These are phyloP conservation scores for Paralvinella palmiformis DNA, from an alignment of 1,140 invertebrate species.

Conservation along the genomic window DNA sequence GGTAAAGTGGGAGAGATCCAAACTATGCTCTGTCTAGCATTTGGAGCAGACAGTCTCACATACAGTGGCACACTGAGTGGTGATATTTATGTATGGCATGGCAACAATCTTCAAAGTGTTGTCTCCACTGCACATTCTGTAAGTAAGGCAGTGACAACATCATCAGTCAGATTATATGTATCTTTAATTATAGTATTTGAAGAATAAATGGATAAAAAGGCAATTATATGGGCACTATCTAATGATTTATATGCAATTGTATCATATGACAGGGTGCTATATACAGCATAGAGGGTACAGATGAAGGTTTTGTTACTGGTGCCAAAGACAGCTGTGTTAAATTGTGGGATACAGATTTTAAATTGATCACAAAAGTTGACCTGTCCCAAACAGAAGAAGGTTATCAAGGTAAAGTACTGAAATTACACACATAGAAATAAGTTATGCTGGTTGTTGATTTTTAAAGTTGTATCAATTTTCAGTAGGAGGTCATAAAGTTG, in stretches of 20 bases:
- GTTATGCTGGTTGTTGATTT: too few relatives aligned
- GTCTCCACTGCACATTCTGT: constrained; percentile 44
- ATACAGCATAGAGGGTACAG: constrained; percentile 37
- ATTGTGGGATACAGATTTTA: constrained; percentile 47
- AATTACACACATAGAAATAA: background rate
- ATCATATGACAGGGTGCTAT: constrained; percentile 46
- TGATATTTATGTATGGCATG: constrained; percentile 49
- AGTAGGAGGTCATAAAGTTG: too few relatives aligned
- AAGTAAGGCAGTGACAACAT: background rate
- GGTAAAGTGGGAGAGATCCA: constrained; percentile 50
- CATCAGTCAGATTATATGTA: too few relatives aligned
- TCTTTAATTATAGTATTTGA: too few relatives aligned
- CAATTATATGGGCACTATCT: too few relatives aligned
- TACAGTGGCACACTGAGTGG: constrained; percentile 48
- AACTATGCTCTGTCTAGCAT: constrained; percentile 44
- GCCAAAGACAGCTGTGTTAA: constrained; percentile 45
- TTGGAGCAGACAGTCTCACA: constrained; percentile 37
- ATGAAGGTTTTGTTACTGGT: constrained; percentile 44
- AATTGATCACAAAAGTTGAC: constrained; percentile 38
- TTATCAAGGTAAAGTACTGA: background rate
- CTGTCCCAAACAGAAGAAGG: constrained; percentile 23
- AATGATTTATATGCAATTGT: too few relatives aligned
- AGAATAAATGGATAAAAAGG: too few relatives aligned
- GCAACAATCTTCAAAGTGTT: constrained; percentile 34
- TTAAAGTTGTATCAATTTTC: too few relatives aligned